phyloP scores from a whole-genome alignment of 2,888 invertebrate genomes.

The Seira sanloemensis region DNA sequence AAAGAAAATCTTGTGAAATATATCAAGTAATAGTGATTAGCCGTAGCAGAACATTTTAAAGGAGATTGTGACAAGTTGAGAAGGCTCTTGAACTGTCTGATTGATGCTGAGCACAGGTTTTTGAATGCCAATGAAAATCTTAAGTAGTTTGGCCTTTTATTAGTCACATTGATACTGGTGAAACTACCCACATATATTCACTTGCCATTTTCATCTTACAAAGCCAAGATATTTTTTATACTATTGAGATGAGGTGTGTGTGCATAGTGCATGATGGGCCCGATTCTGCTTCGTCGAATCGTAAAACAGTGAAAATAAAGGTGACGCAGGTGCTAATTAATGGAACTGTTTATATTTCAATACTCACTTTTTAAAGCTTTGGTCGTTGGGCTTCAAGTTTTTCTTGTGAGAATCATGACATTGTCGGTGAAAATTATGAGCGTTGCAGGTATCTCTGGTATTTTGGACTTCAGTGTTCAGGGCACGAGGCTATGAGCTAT shows the following conservation, averaged over 20 bases:
- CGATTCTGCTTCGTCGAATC: neutral
- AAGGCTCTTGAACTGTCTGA: no score
- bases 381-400: no score
- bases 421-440: no score
- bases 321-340: constrained; percentile 59
- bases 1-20: constrained; percentile 7
- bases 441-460: no score
- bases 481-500: no score
- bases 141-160: neutral
- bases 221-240: no score
- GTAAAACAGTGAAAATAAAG: constrained; percentile 32
- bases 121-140: constrained; percentile 4
- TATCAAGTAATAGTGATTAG: neutral
- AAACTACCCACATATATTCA: neutral
- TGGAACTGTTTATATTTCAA: constrained; percentile 48
- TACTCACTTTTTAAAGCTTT: constrained; percentile 4
- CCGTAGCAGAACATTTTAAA: neutral
- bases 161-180: neutral
- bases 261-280: no score
- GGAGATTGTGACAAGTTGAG: no score
- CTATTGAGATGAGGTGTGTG: no score
- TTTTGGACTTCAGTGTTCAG: no score
- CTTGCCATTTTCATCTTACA: neutral
- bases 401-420: no score
- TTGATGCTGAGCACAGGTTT: neutral